phyloP scores from a whole-genome alignment of 2,888 invertebrate species.

The Clostera curtula region DNA sequence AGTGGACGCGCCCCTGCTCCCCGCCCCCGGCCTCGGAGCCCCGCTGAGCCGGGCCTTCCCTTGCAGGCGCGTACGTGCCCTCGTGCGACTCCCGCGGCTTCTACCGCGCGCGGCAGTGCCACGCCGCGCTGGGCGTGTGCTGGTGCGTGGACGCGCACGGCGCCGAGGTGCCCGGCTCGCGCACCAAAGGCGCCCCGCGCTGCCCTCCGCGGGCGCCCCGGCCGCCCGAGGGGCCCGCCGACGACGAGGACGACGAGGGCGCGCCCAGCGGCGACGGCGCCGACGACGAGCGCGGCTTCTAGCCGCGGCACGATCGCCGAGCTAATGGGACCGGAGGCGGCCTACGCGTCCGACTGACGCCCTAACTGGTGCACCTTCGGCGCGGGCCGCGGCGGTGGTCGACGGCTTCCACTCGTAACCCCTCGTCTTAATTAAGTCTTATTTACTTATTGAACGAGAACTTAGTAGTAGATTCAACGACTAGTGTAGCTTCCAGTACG shows the following conservation, averaged over 20 bases:
- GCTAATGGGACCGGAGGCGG: conserved; percentile 69
- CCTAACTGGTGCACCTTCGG: too few species aligned
- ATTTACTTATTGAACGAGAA: too few species aligned
- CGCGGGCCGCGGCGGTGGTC: neutral
- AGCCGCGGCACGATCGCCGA: conserved; percentile 3
- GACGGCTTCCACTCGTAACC: neutral
- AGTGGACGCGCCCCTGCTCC: conserved; percentile 4
- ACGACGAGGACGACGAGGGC: conserved; percentile 53
- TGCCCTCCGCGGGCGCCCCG: conserved; percentile 26
- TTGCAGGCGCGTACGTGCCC: conserved; percentile 82
- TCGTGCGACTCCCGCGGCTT: conserved; percentile 90
- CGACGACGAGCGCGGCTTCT: conserved; percentile 70
- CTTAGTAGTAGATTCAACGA: neutral
- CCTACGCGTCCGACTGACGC: conserved; percentile 13
- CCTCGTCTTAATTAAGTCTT: neutral
- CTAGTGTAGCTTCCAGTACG: too few species aligned
- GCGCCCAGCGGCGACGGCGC: conserved; percentile 77
- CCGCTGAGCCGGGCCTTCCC: conserved; percentile 2
- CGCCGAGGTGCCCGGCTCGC: conserved; percentile 88
- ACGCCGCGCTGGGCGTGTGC: conserved; percentile 89
- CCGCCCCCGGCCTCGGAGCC: conserved; percentile 4
- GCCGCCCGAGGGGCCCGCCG: conserved; percentile 27
- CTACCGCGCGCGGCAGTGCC: conserved; percentile 91
- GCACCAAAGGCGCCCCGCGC: conserved; percentile 79
- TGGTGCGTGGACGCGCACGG: conserved; percentile 97